A percentile compares a stretch with the other conserved stretches of the same genome.
These are phyloP conservation scores for Synanceia verrucosa DNA, from an alignment of 2,797 vertebrate species.

Conservation along the genomic window DNA sequence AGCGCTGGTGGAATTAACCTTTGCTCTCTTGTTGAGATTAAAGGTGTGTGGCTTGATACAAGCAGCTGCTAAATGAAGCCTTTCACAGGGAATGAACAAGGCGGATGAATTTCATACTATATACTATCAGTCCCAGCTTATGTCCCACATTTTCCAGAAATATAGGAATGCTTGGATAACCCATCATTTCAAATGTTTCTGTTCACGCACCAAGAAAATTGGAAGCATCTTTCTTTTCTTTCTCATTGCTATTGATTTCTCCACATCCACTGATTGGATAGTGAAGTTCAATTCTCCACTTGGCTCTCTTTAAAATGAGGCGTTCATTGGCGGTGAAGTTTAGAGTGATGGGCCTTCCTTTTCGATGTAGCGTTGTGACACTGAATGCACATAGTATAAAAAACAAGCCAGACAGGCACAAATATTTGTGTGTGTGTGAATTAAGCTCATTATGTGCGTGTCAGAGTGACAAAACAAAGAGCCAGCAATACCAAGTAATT, in stretches of 20 bases:
- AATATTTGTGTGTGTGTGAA: slow-evolving; percentile 5
- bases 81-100: slow-evolving; percentile 7
- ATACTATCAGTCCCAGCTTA: slow-evolving; percentile 9
- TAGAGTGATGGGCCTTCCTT: slow-evolving; percentile 29
- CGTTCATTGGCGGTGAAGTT: slow-evolving; percentile 55
- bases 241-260: slow-evolving; percentile 67
- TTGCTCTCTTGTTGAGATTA: slow-evolving; percentile 50
- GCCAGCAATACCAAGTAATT: slow-evolving; percentile 38
- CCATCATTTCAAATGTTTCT: slow-evolving; percentile 38
- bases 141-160: slow-evolving; percentile 28
- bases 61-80: slow-evolving; percentile 44
- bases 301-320: slow-evolving; percentile 42
- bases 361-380: slow-evolving; percentile 38
- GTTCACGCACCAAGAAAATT: slow-evolving; percentile 47
- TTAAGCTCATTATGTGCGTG: background rate
- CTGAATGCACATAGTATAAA: slow-evolving; percentile 18
- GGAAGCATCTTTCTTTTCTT: slow-evolving; percentile 57
- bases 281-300: slow-evolving; percentile 42
- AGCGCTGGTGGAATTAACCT: slow-evolving; percentile 61
- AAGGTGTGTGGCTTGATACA: slow-evolving; percentile 39
- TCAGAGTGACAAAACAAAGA: slow-evolving; percentile 29
- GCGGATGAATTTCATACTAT: slow-evolving; percentile 22
- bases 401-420: slow-evolving; percentile 25
- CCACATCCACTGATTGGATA: slow-evolving; percentile 56
- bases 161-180: slow-evolving; percentile 17